Conservation (phyloP, 2,888 invertebrate species). For the Lochmaea crataegi region DNA sequence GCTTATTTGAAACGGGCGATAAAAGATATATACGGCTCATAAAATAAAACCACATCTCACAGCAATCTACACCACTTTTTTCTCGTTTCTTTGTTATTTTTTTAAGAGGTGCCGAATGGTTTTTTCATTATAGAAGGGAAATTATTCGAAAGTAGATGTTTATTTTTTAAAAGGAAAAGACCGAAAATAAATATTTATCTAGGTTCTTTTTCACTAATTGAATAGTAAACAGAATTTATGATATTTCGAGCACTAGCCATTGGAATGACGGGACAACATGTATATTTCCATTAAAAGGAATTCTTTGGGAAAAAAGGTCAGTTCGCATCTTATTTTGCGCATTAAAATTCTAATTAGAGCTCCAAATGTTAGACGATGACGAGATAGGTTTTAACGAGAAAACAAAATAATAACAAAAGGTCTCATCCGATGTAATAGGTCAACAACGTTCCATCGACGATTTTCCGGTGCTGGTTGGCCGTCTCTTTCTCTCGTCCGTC, state of each 20-base stretch:
- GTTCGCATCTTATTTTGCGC: neutral
- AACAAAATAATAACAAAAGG: conserved; percentile 31
- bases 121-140: conserved; percentile 23
- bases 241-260: neutral
- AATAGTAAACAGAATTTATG: no score
- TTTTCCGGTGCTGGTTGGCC: conserved; percentile 23
- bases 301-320: neutral
- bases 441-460: conserved; percentile 15
- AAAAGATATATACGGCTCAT: conserved; percentile 29
- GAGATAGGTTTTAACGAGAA: conserved; percentile 7
- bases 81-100: conserved; percentile 31
- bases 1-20: conserved; percentile 26
- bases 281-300: neutral
- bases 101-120: conserved; percentile 28
- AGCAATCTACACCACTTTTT: conserved; percentile 26
- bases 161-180: conserved; percentile 4
- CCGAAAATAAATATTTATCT: neutral
- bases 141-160: neutral
- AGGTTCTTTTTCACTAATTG: neutral
- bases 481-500: conserved; percentile 29
- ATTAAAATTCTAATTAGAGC: neutral
- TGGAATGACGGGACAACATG: no score
- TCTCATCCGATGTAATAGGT: conserved; percentile 26
- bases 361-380: neutral
- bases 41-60: conserved; percentile 26